Percentiles rank a stretch among this genome's conserved stretches.
These are phyloP conservation scores for Phortica variegata DNA, from an alignment of 1,140 invertebrate species.

Conservation along the genomic window DNA sequence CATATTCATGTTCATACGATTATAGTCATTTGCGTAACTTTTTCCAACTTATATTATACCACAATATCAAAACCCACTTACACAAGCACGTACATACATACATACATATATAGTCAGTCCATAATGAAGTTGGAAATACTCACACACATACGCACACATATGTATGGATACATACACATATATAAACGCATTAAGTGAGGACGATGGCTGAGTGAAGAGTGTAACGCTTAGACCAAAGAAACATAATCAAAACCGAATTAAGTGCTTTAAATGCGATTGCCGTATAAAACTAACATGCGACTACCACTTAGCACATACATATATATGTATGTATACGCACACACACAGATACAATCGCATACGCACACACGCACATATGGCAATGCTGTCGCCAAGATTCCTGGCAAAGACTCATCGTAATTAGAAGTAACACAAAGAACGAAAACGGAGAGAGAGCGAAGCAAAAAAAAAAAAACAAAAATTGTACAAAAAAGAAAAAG, in stretches of 20 bases:
- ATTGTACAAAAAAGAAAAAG: slow-evolving; percentile 53
- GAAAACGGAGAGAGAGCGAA: too few relatives aligned
- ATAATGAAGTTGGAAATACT: slow-evolving; percentile 48
- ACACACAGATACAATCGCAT: background rate
- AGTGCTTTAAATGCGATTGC: slow-evolving; percentile 50
- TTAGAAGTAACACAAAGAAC: too few relatives aligned
- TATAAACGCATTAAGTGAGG: slow-evolving; percentile 39
- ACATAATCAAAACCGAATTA: slow-evolving; percentile 55
- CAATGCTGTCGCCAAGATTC: too few relatives aligned
- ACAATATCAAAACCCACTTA: too few relatives aligned
- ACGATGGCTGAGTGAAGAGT: too few relatives aligned
- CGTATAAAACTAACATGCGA: slow-evolving; percentile 50
- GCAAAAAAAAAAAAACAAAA: too few relatives aligned
- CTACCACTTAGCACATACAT: slow-evolving; percentile 22
- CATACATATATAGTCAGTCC: too few relatives aligned
- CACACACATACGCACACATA: slow-evolving; percentile 27
- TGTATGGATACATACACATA: slow-evolving; percentile 6
- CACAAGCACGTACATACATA: too few relatives aligned
- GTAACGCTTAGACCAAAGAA: slow-evolving; percentile 41
- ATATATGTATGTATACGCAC: slow-evolving; percentile 10
- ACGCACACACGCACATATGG: slow-evolving; percentile 24
- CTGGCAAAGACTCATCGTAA: slow-evolving; percentile 27
- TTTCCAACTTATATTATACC: too few relatives aligned
- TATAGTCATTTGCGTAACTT: too few relatives aligned
- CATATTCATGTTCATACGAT: too few relatives aligned